phyloP scores from a whole-genome alignment of 2,888 invertebrate species.

The Halictus ligatus region DNA sequence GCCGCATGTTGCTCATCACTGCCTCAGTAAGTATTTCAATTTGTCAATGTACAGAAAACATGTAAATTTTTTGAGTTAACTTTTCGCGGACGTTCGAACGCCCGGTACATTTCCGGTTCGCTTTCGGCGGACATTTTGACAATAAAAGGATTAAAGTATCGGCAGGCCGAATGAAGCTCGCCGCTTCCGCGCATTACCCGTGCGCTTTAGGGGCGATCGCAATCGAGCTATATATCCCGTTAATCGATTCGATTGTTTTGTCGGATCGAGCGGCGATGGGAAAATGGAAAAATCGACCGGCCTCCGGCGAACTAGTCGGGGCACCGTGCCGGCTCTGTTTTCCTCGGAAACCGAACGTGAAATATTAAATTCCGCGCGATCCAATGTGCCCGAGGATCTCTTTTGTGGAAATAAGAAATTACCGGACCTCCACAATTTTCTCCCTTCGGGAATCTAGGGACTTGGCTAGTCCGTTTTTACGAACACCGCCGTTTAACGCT shows the following conservation, averaged over 20 bases:
- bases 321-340: neutral
- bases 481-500: neutral
- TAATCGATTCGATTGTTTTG: neutral
- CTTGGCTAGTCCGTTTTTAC: neutral
- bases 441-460: neutral
- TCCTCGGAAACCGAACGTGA: neutral
- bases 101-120: no score
- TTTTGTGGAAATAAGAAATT: conserved; percentile 16
- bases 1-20: no score
- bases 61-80: no score
- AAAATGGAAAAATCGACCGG: neutral
- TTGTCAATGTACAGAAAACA: no score
- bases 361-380: conserved; percentile 28
- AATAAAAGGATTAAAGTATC: conserved; percentile 32
- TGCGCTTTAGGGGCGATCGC: neutral
- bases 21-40: no score
- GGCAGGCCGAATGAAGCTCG: conserved; percentile 9
- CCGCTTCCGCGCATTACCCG: neutral
- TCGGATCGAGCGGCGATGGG: neutral
- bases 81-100: no score
- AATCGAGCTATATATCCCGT: neutral
- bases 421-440: neutral
- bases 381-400: neutral
- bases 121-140: no score
- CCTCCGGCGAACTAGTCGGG: neutral